Conservation (phyloP, 2,888 invertebrate species). For the Arge pagana region DNA sequence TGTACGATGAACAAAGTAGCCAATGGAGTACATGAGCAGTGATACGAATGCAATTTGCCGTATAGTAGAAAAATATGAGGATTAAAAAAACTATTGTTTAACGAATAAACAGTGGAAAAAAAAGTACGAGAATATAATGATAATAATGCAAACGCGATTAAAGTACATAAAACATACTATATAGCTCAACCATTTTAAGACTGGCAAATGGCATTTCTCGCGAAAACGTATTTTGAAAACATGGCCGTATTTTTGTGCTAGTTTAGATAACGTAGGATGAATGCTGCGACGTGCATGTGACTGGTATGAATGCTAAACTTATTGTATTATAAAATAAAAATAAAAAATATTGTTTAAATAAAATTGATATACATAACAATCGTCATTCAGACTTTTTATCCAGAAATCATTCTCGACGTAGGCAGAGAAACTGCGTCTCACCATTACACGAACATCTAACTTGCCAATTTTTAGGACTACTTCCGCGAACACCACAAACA, state of each 20-base stretch:
- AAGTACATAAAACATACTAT: slow-evolving; percentile 34
- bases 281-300: slow-evolving; percentile 32
- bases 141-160: slow-evolving; percentile 7
- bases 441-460: no score
- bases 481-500: no score
- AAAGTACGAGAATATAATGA: background rate
- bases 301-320: slow-evolving; percentile 38
- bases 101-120: background rate
- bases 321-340: slow-evolving; percentile 54
- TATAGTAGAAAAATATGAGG: slow-evolving; percentile 15
- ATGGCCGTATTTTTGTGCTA: slow-evolving; percentile 49
- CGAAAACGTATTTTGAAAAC: slow-evolving; percentile 33
- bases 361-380: slow-evolving; percentile 50
- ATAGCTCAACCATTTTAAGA: slow-evolving; percentile 37
- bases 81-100: slow-evolving; percentile 3
- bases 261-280: slow-evolving; percentile 38
- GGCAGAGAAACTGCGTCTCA: no score
- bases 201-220: slow-evolving; percentile 45
- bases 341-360: slow-evolving; percentile 54
- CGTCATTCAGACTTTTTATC: no score
- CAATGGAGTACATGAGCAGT: slow-evolving; percentile 25
- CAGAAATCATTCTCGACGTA: no score
- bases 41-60: slow-evolving; percentile 38
- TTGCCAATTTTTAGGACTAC: no score
- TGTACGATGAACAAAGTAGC: slow-evolving; percentile 37